Base-by-base conservation (phyloP, 2,888 invertebrate genomes). In the Carcina quercana region DNA sequence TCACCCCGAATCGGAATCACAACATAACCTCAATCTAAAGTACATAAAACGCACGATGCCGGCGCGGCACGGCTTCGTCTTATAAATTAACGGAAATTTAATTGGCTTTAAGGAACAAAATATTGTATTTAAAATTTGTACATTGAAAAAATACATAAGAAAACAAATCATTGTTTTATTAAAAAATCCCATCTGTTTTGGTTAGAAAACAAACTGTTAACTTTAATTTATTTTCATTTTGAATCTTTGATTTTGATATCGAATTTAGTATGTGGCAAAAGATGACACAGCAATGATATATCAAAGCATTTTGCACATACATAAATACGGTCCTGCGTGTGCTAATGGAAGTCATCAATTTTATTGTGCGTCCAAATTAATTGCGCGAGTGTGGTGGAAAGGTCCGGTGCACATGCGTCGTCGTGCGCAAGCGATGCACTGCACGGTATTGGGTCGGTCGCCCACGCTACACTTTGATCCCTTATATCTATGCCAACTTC, bases 381-480 rank as follows among this genome's bases (percentile, higher is more conserved):
- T 62, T 60, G 59, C 56, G 53, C 47, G 51, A 31, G 54, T 57
- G 59, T 57, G 61, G 49, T 60, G 61, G 61, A 69, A 71, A 73
- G 78, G 70, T 66, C 63, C 62, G 63, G 50, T 63, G 68, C 71
- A 75, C 67, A 60, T 60, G 71, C 70, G 73, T 47, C 59, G 60
- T 54, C 54, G 10, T 3, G 3, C 8, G 20, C 20, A 19, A n/a
- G 56, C 53, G 54, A 55, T 50, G 5, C 8, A 17, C 20, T 24
- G 25, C 31, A 10, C 56, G 78, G 82, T 80, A 80, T 82, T 78
- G 66, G 79, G 79, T 71, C 80, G 71, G 54, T 67, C 79, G 78
- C 80, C 80, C 78, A 80, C 80, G 67, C 68, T 60, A 78, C 76
- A 79, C 80, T 79, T 80, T 80, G 80, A 78, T 79, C 78, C 70